These are phyloP conservation scores for Drosophila orosa DNA, from an alignment of 1,140 invertebrate genomes.

Conservation along the genomic window DNA sequence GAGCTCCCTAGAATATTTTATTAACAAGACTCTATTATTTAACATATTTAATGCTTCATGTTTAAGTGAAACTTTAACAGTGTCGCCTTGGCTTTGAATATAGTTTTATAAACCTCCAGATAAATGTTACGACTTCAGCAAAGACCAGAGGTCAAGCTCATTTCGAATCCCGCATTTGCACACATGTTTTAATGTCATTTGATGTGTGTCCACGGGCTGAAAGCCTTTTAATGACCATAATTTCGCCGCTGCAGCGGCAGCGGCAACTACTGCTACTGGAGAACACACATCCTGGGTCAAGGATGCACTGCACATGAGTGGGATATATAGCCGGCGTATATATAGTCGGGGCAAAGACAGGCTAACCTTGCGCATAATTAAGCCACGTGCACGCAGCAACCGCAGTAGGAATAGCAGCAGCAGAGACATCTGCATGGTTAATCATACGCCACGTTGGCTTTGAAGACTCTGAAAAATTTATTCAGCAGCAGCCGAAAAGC, in stretches of 20 bases:
- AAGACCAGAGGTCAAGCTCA: slow-evolving; percentile 20
- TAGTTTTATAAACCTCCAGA: not conserved
- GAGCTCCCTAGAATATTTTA: not conserved
- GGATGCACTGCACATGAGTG: slow-evolving; percentile 48
- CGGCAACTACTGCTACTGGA: slow-evolving; percentile 1
- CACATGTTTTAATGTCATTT: slow-evolving; percentile 52
- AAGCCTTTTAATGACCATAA: slow-evolving; percentile 72
- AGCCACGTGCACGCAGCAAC: slow-evolving; percentile 56
- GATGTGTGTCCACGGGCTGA: slow-evolving; percentile 53
- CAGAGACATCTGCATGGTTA: slow-evolving; percentile 69
- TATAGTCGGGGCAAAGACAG: slow-evolving; percentile 16
- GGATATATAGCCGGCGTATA: slow-evolving; percentile 12
- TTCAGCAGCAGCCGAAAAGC: slow-evolving; percentile 58
- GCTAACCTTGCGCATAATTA: slow-evolving; percentile 66
- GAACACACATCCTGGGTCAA: slow-evolving; percentile 58
- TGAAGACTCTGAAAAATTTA: slow-evolving; percentile 55
- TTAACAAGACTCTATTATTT: not conserved
- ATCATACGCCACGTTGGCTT: slow-evolving; percentile 71
- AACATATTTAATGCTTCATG: not conserved
- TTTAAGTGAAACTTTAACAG: not conserved
- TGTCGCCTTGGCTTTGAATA: not conserved
- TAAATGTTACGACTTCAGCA: not conserved
- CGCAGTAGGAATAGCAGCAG: slow-evolving; percentile 34
- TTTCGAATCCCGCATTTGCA: slow-evolving; percentile 11
- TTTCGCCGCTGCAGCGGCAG: slow-evolving; percentile 29